Conservation (phyloP, 1,140 invertebrate species). For the Bombus pyrosoma region DNA sequence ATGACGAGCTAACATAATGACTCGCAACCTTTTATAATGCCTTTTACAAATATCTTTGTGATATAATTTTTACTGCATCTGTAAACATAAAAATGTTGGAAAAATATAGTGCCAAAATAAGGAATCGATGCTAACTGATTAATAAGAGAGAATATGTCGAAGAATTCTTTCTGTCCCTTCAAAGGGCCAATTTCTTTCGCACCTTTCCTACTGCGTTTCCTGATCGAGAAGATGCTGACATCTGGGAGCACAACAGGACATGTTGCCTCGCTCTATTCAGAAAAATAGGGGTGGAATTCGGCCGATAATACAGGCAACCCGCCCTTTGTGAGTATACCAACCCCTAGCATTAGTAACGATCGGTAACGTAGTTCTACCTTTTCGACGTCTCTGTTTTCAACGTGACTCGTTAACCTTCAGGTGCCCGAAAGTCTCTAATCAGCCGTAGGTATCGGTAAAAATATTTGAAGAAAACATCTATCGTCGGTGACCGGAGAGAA, state of each 20-base stretch:
- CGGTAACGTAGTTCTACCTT: not conserved
- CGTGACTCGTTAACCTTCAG: not conserved
- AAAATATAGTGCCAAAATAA: not conserved
- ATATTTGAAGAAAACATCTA: not conserved
- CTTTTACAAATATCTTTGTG: too few species aligned
- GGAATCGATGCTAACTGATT: not conserved
- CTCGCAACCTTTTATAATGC: not conserved
- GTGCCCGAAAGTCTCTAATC: not conserved
- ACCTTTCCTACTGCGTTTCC: too few species aligned
- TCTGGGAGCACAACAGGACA: not conserved
- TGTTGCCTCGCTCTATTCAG: fast-evolving
- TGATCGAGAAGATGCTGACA: conserved; percentile 15
- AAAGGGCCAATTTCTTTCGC: too few species aligned
- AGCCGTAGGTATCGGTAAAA: not conserved
- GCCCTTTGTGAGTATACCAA: not conserved
- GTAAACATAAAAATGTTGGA: not conserved
- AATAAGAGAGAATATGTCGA: not conserved
- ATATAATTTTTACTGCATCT: not conserved
- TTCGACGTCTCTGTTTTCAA: too few species aligned
- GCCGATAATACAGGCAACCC: conserved; percentile 11
- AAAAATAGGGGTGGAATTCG: not conserved
- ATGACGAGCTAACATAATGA: not conserved
- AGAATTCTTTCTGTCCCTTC: not conserved
- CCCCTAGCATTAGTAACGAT: not conserved
- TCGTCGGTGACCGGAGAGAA: too few species aligned